Evolutionary conservation across 2,113 vertebrate species (phyloP), one percentile per base, ranked within the genome.

Genomic region (Talpa occidentalis): DNA sequence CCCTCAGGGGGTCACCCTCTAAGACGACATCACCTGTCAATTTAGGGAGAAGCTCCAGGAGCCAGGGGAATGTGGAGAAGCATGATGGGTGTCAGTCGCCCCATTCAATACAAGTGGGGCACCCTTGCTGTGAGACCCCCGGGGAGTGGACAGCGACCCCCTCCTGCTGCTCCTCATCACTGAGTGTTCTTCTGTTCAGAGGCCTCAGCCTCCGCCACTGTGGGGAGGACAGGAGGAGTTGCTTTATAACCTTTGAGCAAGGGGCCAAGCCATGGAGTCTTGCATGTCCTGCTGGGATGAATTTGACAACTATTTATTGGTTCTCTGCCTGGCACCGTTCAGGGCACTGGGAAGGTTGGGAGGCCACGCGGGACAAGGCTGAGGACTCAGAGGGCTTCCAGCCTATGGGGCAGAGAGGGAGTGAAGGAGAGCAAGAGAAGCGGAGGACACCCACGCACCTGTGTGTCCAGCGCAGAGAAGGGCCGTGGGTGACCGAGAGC

Each of bases 81-180:
- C 16, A 26, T 21, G 19, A 40, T 26, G 35, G 54, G 37, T 0
- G 22, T 2, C 10, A 3, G 1, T 19, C 1, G 0, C 32, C 82
- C 22, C 9, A 12, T 35, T 42, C 24, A 9, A 17, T 1, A 3
- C 3, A 35, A 3, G 30, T 15, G 70, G 54, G 82, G 76, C 49
- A 17, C 32, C 32, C 19, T 22, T 8, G 4, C 0, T 9, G 9
- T 59, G 2, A 1, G 26, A 32, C 3, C 16, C 56, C 12, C 1
- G 54, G 85, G 30, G 52, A 19, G 52, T 54, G 52, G 52, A 54
- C 52, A 19, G 17, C 17, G 17, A 4, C 32, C 22, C 22, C n/a
- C 40, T 17, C 22, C 2, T 0, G 3, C 6, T 6, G 6, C n/a
- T 82, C 32, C 1, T 0, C 8, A 15, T 64, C 30, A 0, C 7